Evolutionary conservation across 64 coral and sea anemone species (phyloP), one percentile per base, ranked within the genome.

Genomic region (Montipora cactus): DNA sequence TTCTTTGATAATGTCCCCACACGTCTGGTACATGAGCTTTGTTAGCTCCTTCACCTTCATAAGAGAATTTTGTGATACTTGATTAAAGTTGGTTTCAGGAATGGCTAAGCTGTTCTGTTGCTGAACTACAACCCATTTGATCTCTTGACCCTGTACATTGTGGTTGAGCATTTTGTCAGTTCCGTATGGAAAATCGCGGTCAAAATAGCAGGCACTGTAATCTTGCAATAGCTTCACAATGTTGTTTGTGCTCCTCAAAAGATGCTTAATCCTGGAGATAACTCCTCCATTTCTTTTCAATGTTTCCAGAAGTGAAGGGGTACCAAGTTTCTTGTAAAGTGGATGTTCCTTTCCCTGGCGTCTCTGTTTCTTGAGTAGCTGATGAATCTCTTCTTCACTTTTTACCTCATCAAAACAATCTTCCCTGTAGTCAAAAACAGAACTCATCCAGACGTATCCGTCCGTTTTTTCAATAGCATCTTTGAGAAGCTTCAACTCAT

Each of bases 371-470:
- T 47, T 37, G n/a, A 84, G 37, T 2, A 68, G 4, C 13, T 49
- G 59, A 9, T 5, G 2, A 48, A 84, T 84, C 7, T 84, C 59
- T 47, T 84, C 45, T 2, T 47, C 15, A 51, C 44, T 90, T 76
- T 79, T 71, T 8, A 67, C 67, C 14, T 70, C 58, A 25, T 51
- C 76, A 90, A 90, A 80, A 8, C 44, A 70, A 22, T 90, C 21
- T 69, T 68, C 14, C 59, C 67, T 80, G 59, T 66, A 80, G 59
- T 90, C 88, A 90, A 90, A 90, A 4, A 90, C 88, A 80, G 88
- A 90, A 66, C 76, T 90, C 79, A 90, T 90, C 88, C 88, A 90
- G 49, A 90, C 88, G 7, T 90, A 90, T 37, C 88, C 88, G 4
- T 64, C 55, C 9, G 80, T 47, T 25, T 64, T 90, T 10, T 70